Base-by-base conservation (phyloP, 2,113 vertebrate genomes). In the Megaceryle torquata region DNA sequence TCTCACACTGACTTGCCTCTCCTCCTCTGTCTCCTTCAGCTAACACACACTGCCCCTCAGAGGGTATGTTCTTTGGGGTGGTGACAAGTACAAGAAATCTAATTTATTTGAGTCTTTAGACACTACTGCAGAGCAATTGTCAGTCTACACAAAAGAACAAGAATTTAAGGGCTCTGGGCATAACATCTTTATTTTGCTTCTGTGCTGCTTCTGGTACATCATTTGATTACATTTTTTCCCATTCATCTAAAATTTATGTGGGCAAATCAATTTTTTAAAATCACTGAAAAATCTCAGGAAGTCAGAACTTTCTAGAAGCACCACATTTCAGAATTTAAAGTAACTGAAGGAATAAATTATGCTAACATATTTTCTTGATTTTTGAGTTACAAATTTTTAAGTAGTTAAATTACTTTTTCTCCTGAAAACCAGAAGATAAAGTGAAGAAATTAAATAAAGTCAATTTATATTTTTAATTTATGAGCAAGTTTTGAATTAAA, bases 1-100 rank as follows among this genome's bases (percentile, higher is more conserved):
- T 82, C 22, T 85, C 21, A 1, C 13, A 13, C 5, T 48, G 37
- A 21, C 21, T 29, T 74, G 56, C 22, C 51, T 85, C 26, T 92
- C 39, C 28, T 63, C 9, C 18, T 10, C 11, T 0, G 0, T 29
- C 11, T 56, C 71, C 29, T 63, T 41, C 76, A 80, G 31, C 28
- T 65, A n/a, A 54, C 10, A 60, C 22, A 26, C 1, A 24, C 50
- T 82, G 17, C 10, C 22, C 39, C 44, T 61, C 54, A 74, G 33
- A 68, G 5, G 5, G 15, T 5, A 44, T n/a, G 31, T 15, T 91
- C 71, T 89, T 5, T 26, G 59, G 33, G 37, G 10, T 11, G 19
- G 21, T 41, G 21, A 64, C 26, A 80, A 54, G 35, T 25, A 48
- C 24, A 88, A 63, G 18, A 25, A 53, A 9, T 20, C 10, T 28